Conservation (phyloP, 2,888 invertebrate species). For the Julus scanicus region DNA sequence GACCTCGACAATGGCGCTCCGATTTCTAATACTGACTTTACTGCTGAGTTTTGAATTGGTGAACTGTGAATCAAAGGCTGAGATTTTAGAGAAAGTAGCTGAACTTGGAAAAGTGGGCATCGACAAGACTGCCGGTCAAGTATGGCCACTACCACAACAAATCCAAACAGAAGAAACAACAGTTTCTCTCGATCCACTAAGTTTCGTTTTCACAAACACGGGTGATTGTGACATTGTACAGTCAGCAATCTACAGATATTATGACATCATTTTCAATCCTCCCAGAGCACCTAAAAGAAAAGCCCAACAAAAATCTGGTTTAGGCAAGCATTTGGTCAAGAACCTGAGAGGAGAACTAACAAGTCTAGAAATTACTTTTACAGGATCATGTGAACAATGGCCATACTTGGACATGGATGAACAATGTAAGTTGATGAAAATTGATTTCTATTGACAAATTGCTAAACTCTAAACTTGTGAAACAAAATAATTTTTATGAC, state of each 20-base stretch:
- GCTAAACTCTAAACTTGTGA: too few relatives aligned
- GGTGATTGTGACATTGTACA: constrained; percentile 72
- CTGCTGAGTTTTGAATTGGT: not conserved
- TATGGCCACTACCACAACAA: constrained; percentile 76
- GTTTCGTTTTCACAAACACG: constrained; percentile 62
- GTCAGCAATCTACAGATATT: constrained; percentile 71
- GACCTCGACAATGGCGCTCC: not conserved
- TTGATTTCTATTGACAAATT: not conserved
- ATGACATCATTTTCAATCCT: constrained; percentile 66
- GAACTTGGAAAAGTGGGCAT: not conserved
- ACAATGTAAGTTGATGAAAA: constrained; percentile 72
- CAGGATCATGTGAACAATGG: constrained; percentile 73
- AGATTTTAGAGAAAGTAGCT: not conserved
- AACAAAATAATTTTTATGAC: too few relatives aligned
- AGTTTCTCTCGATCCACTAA: constrained; percentile 66
- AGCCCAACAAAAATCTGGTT: constrained; percentile 61
- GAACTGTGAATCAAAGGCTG: not conserved
- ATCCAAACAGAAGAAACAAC: constrained; percentile 66
- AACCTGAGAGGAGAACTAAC: constrained; percentile 66
- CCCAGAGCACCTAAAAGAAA: constrained; percentile 59
- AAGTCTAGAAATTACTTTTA: constrained; percentile 72
- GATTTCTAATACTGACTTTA: not conserved
- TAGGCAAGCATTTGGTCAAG: not conserved
- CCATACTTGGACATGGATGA: constrained; percentile 81
- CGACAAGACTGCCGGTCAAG: constrained; percentile 68